Percentiles rank a stretch among this genome's conserved stretches.
phyloP scores from a whole-genome alignment of 2,797 vertebrate species.

The Alcedo quadribrachys region DNA sequence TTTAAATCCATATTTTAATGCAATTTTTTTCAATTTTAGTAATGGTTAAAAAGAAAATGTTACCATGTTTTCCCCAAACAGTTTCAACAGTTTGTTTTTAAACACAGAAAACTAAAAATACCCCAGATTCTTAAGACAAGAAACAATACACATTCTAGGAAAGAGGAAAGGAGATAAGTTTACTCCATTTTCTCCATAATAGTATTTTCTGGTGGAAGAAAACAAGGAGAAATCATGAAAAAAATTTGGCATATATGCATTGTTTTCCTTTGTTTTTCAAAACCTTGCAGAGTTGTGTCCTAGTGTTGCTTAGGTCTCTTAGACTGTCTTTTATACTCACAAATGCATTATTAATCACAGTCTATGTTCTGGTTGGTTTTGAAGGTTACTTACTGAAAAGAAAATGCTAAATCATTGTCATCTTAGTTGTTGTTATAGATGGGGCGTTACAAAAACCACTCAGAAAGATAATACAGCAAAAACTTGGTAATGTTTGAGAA shows the following conservation, averaged over 20 bases:
- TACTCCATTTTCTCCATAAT: neutral
- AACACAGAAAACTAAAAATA: neutral
- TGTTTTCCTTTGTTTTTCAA: neutral
- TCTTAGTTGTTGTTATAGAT: neutral
- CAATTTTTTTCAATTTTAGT: conserved; percentile 48
- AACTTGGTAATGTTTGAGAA: neutral
- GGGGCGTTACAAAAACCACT: neutral
- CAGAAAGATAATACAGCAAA: neutral
- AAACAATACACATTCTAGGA: neutral
- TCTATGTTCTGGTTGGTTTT: neutral
- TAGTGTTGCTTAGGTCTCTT: neutral
- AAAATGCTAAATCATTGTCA: neutral
- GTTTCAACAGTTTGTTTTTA: neutral
- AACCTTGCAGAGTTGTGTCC: neutral
- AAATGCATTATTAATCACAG: neutral
- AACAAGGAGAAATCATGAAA: neutral
- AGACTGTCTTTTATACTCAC: neutral
- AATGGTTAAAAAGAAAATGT: conserved; percentile 44
- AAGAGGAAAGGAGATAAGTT: neutral
- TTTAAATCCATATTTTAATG: conserved; percentile 60
- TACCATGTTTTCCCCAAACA: neutral
- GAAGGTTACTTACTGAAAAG: neutral
- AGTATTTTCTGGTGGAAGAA: neutral
- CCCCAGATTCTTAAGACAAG: neutral
- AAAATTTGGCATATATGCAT: neutral